Base-by-base conservation (phyloP, 1,140 invertebrate species). In the Drosophila cardini region DNA sequence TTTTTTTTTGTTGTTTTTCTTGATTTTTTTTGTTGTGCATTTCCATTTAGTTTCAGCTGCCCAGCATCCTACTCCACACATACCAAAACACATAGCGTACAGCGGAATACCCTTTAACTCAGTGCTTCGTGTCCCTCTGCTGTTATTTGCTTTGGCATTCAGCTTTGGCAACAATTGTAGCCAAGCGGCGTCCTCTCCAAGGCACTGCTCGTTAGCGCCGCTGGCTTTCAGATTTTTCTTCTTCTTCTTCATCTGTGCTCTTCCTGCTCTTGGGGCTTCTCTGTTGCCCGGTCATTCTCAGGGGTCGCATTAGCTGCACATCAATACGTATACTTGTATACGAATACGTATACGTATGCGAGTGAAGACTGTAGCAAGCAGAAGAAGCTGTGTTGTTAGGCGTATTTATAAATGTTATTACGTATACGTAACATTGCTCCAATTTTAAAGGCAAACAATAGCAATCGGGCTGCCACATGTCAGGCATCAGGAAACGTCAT, bases 71-170 rank as follows among this genome's bases (percentile, higher is more conserved):
- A 52, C 40, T 18, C n/a, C 16, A 15, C 18, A 5, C 5, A 0
- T 15, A 3, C 11, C 36, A 11, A 36, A 21, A 3, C 10, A 15
- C 4, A 15, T 2, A n/a, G 36, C 55, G 5, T 21, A 7, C 55
- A 7, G 4, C 50, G 3, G 21, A 18, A 30, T 32, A 52, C 30
- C 50, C 50, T 56, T 32, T 40, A 21, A 43, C 55, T 42, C 18
- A 13, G 4, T 36, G 16, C 43, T 38, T 9, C 52, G 16, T 42
- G 42, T 73, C 71, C 83, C 85, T 84, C 50, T 62, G 68, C 80
- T 87, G 84, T 80, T 83, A 86, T 89, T 87, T 87, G 84, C 84
- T 84, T 89, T 90, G 84, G 84, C 84, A 84, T 83, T 90, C 84
- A 84, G 74, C 84, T 84, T 76, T 84, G 84, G 80, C 84, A 89